Base-by-base conservation (phyloP, 2,797 vertebrate species). In the Corythornis leucogaster region DNA sequence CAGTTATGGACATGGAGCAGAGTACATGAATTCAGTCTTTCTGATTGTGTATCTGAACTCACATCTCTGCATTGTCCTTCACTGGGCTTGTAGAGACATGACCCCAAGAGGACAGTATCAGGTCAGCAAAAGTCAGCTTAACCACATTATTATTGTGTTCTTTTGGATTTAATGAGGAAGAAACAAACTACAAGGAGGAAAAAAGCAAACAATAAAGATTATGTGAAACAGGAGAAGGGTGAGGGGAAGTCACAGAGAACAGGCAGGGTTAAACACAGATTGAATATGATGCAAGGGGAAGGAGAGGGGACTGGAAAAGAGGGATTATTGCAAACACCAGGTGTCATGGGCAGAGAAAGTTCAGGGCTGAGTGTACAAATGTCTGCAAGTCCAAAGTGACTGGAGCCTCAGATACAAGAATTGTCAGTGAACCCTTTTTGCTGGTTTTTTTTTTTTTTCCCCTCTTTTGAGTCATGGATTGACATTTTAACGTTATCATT, bases 31-130 rank as follows among this genome's bases (percentile, higher is more conserved):
- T 66, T 79, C 30, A 28, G 13, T 42, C 25, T n/a, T 20, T 22
- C 17, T 35, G 53, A n/a, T 18, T n/a, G 42, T 53, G 48, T n/a
- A 28, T 35, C 43, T 67, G 58, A 54, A 57, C 40, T 71, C 1
- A 0, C 6, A 30, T 64, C 42, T 55, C 46, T 59, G 26, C 16
- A 0, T 48, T 51, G 50, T 38, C 31, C 31, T 55, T 82, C 45
- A 3, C 40, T 26, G 50, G 25, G 18, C 26, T 76, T 0, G 0
- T 53, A 62, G 57, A 57, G 68, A 53, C 6, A 0, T n/a, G 48
- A 18, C n/a, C 51, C 42, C 45, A 71, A 81, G 40, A 71, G 31
- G 35, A 64, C n/a, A 42, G 12, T 25, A 35, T 31, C 1, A 4
- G 40, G 45, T 63, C 61, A 80, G 28, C 18, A 31, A 11, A n/a